Conservation (phyloP, 2,888 invertebrate species). For the Eupithecia pulchellata region DNA sequence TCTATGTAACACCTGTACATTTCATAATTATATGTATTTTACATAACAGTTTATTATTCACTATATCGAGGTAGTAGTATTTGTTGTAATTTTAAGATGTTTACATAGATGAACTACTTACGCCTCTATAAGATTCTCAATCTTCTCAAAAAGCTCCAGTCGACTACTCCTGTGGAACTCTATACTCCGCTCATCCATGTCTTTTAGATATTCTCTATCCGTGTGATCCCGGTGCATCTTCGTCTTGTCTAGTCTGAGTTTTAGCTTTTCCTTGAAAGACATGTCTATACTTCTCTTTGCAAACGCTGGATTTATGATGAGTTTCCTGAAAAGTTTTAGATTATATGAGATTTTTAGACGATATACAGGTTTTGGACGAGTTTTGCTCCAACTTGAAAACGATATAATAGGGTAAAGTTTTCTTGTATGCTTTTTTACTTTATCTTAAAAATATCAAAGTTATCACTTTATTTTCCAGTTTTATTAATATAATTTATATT, state of each 20-base stretch:
- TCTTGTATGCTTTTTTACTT: no score
- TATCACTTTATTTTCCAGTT: no score
- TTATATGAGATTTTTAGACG: no score
- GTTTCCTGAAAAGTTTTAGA: slow-evolving; percentile 59
- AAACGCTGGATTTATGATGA: slow-evolving; percentile 70
- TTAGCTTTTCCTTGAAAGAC: slow-evolving; percentile 70
- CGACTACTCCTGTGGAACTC: slow-evolving; percentile 87
- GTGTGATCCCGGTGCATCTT: slow-evolving; percentile 69
- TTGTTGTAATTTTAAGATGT: neutral
- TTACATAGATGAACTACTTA: slow-evolving; percentile 55
- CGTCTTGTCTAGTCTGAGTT: slow-evolving; percentile 65
- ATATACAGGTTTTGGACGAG: no score
- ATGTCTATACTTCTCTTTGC: slow-evolving; percentile 68
- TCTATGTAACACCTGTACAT: no score
- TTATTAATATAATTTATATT: no score
- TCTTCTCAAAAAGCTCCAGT: slow-evolving; percentile 86
- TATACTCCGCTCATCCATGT: slow-evolving; percentile 61
- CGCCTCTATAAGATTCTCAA: slow-evolving; percentile 87
- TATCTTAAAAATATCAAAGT: no score
- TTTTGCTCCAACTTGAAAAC: no score
- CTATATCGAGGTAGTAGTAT: no score
- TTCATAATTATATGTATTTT: no score
- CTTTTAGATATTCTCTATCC: slow-evolving; percentile 60
- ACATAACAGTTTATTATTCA: no score
- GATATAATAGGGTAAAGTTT: no score